Evolutionary conservation across 35 echinoderm and acorn worm species (phyloP).

Genomic region (Strongylocentrotus purpuratus): DNA sequence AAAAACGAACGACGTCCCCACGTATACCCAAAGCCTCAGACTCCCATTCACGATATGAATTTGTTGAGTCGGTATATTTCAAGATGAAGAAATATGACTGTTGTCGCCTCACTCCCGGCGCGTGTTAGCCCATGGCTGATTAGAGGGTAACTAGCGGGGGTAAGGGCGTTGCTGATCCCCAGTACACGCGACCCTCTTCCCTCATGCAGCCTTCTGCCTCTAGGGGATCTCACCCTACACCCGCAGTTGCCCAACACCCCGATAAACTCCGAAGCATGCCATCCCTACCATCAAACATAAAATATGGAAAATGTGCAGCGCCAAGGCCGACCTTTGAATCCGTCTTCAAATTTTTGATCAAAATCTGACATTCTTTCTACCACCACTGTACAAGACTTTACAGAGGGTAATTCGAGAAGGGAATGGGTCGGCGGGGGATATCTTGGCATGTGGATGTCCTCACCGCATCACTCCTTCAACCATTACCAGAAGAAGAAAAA

Average conservation of each 20-base stretch:
- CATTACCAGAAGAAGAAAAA: neutral
- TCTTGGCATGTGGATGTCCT: neutral
- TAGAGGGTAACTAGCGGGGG: neutral
- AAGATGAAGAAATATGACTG: neutral
- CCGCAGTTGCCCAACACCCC: neutral
- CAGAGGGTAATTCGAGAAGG: neutral
- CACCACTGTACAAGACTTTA: neutral
- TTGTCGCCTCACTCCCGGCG: constrained; percentile 27
- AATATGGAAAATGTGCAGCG: neutral
- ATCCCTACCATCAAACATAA: neutral
- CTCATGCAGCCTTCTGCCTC: neutral
- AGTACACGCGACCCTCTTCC: constrained; percentile 37
- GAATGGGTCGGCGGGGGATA: neutral
- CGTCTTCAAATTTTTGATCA: constrained; percentile 11
- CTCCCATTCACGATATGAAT: neutral
- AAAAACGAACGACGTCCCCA: neutral
- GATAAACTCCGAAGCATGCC: neutral
- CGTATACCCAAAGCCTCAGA: neutral
- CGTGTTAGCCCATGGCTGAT: neutral
- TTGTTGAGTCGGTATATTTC: constrained; percentile 9
- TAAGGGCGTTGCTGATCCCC: constrained; percentile 20
- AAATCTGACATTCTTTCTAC: constrained; percentile 24
- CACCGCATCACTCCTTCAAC: neutral
- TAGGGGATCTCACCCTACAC: neutral
- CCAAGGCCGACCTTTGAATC: neutral